Conservation (phyloP, 2,113 vertebrate species). For the Grammomys dolichurus region DNA sequence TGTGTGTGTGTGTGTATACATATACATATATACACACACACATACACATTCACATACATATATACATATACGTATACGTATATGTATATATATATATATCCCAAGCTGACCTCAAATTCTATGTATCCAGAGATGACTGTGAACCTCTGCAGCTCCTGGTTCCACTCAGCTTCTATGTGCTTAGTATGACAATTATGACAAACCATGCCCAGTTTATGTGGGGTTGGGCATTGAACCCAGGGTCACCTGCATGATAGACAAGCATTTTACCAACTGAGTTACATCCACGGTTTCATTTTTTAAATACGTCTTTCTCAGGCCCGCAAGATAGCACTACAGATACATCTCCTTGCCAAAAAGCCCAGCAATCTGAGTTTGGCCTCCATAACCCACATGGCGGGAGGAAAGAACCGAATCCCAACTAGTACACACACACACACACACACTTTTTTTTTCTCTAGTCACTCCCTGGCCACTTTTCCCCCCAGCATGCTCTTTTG, state of each 20-base stretch:
- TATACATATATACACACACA: no score
- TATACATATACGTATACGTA: no score
- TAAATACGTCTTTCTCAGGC: not conserved
- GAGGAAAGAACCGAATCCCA: not conserved
- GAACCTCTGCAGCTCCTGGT: not conserved
- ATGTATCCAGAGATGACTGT: not conserved
- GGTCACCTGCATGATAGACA: not conserved
- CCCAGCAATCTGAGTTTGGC: not conserved
- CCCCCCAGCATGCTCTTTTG: not conserved
- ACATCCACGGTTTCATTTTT: not conserved
- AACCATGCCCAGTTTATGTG: not conserved
- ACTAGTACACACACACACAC: not conserved
- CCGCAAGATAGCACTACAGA: not conserved
- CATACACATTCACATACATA: no score
- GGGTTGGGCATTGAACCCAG: not conserved
- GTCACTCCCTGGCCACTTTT: not conserved
- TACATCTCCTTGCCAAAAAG: not conserved
- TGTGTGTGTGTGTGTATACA: not conserved
- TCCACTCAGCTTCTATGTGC: not conserved
- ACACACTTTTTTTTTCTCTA: not conserved
- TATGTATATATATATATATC: not conserved
- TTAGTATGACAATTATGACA: not conserved
- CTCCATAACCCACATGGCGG: not conserved
- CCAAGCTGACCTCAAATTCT: not conserved
- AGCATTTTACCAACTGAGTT: not conserved